A percentile compares a stretch with the other conserved stretches of the same genome.
phyloP scores from a whole-genome alignment of 2,797 vertebrate species.

The Eulemur coronatus region DNA sequence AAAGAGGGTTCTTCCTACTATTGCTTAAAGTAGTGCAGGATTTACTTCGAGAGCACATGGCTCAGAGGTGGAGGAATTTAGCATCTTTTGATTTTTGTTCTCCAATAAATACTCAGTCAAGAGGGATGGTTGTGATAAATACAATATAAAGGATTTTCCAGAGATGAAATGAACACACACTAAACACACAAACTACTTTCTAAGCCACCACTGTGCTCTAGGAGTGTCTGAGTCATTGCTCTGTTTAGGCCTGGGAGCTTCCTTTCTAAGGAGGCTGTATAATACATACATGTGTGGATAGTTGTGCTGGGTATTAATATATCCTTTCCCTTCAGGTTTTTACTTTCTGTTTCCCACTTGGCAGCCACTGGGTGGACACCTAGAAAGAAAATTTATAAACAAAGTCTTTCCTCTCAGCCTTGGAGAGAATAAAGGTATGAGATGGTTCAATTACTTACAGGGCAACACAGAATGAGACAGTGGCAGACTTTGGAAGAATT shows the following conservation, averaged over 20 bases:
- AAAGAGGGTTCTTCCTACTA: not conserved
- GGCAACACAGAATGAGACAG: not conserved
- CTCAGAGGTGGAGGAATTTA: not conserved
- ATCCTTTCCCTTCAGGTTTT: not conserved
- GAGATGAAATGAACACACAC: not conserved
- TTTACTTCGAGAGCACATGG: not conserved
- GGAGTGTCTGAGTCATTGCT: not conserved
- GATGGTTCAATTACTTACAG: not conserved
- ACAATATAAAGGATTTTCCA: not conserved
- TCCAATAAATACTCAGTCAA: not conserved
- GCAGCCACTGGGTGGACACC: not conserved
- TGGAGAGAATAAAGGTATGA: not conserved
- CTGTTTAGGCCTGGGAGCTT: not conserved
- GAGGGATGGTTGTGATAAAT: not conserved
- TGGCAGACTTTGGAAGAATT: not conserved
- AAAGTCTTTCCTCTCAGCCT: not conserved
- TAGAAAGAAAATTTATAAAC: not conserved
- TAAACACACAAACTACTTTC: not conserved
- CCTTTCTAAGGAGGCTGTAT: not conserved
- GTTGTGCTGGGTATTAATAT: not conserved
- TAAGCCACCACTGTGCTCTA: not conserved
- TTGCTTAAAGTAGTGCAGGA: not conserved
- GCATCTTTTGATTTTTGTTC: not conserved
- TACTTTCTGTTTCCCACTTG: not conserved
- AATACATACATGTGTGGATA: not conserved